Percentiles rank a stretch among this genome's conserved stretches.
Evolutionary conservation across 1,140 invertebrate species (phyloP).

Genomic region (Solenopsis fugax): DNA sequence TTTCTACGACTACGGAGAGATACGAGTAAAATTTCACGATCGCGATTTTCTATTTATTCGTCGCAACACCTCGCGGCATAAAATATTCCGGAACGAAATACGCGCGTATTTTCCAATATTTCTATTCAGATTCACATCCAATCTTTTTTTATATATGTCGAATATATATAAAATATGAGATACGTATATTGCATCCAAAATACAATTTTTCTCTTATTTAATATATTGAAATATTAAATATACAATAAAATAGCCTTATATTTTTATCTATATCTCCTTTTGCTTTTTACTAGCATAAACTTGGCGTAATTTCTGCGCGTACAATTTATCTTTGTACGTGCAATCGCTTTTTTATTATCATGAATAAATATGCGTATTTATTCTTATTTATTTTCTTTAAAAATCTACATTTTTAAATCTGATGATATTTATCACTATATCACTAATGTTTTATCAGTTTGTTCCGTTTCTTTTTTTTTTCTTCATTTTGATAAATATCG

Average conservation of each 20-base stretch:
- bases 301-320: not conserved
- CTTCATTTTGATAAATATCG: not conserved
- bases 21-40: conserved; percentile 24
- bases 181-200: conserved; percentile 7
- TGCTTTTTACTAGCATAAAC: not conserved
- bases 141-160: conserved; percentile 28
- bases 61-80: conserved; percentile 39
- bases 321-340: not conserved
- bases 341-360: not conserved
- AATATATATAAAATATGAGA: conserved; percentile 20
- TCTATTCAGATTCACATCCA: conserved; percentile 24
- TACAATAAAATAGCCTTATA: not conserved
- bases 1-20: not conserved
- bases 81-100: conserved; percentile 37
- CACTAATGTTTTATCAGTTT: not conserved
- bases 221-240: conserved; percentile 4
- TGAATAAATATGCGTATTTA: not conserved
- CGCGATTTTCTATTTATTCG: conserved; percentile 54
- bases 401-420: not conserved
- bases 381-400: not conserved
- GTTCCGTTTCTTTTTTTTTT: not conserved
- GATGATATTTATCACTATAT: not conserved
- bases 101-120: conserved; percentile 43
- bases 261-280: not conserved
- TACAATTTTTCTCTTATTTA: conserved; percentile 8